These are phyloP conservation scores for Paradoxurus hermaphroditus DNA, from an alignment of 2,113 vertebrate genomes.

Conservation along the genomic window DNA sequence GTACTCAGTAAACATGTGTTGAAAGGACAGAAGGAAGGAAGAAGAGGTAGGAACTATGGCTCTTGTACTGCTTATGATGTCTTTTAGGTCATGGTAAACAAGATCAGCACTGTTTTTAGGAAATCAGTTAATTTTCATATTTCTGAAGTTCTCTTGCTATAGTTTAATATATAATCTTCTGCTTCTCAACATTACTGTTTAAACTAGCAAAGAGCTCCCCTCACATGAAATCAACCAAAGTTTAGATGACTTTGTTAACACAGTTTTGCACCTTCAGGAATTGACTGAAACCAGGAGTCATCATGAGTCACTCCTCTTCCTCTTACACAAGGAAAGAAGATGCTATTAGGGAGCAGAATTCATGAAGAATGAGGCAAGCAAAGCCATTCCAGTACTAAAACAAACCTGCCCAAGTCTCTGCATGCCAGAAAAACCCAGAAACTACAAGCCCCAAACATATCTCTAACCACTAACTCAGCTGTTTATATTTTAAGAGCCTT, in stretches of 20 bases:
- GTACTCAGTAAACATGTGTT: neutral
- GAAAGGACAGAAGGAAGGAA: neutral
- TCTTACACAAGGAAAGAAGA: slow-evolving; percentile 16
- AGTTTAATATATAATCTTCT: neutral
- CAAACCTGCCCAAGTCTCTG: neutral
- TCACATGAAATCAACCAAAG: neutral
- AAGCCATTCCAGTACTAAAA: neutral
- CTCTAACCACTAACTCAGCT: neutral
- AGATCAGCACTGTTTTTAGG: neutral
- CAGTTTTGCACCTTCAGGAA: slow-evolving; percentile 18
- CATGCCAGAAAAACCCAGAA: neutral
- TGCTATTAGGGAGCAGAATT: neutral
- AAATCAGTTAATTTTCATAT: neutral
- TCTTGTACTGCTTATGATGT: neutral
- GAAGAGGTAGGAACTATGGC: neutral
- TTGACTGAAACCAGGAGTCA: neutral
- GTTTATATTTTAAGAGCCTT: slow-evolving; percentile 10
- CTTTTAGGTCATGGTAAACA: neutral
- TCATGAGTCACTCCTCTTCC: neutral
- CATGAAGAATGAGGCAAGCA: neutral
- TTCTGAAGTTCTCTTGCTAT: neutral
- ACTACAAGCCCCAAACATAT: neutral
- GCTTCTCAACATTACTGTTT: neutral
- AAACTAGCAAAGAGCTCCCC: neutral
- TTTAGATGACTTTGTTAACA: neutral